Percentiles rank a stretch among this genome's conserved stretches.
These are phyloP conservation scores for Drosophila rufa DNA, from an alignment of 1,140 invertebrate species.

Conservation along the genomic window DNA sequence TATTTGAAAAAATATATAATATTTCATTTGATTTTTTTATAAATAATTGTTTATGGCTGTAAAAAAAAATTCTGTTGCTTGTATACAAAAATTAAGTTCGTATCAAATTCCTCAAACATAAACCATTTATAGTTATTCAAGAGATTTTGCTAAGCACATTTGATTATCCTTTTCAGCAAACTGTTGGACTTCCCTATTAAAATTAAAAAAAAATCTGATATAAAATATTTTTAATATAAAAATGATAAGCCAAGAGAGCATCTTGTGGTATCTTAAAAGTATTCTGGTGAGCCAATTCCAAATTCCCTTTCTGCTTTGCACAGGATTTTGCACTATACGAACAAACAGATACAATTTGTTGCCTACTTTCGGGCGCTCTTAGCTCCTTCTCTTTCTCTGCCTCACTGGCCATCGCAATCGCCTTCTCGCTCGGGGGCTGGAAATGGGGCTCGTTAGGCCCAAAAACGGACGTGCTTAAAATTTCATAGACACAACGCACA, in stretches of 20 bases:
- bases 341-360: conserved; percentile 49
- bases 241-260: no score
- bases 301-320: conserved; percentile 33
- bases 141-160: no score
- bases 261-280: background rate
- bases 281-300: background rate
- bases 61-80: no score
- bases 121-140: no score
- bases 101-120: no score
- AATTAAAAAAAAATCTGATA: background rate
- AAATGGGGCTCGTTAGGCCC: conserved; percentile 74
- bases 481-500: conserved; percentile 63
- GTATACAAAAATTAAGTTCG: no score
- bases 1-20: background rate
- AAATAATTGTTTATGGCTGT: no score
- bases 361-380: conserved; percentile 61
- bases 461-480: conserved; percentile 80
- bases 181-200: background rate
- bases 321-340: conserved; percentile 50
- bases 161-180: no score
- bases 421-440: conserved; percentile 36
- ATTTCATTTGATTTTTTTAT: background rate
- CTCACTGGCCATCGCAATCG: conserved; percentile 2
- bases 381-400: background rate
- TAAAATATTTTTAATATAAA: background rate